These are phyloP conservation scores for Hypotaenidia okinawae DNA, from an alignment of 2,797 vertebrate genomes.

Conservation along the genomic window DNA sequence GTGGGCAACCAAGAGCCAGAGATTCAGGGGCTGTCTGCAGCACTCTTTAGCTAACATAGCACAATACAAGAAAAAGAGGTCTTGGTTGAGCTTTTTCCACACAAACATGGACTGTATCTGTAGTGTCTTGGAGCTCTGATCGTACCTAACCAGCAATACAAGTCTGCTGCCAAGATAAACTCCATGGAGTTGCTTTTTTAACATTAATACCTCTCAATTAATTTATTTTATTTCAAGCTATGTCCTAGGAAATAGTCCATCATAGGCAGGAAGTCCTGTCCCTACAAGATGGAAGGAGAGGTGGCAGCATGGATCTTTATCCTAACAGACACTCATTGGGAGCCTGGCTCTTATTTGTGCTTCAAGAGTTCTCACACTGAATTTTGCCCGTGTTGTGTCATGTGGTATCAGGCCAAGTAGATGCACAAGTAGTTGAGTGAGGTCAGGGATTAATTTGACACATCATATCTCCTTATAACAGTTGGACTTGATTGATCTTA, in stretches of 20 bases:
- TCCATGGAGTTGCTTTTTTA: not conserved
- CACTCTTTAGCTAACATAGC: not conserved
- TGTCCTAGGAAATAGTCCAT: not conserved
- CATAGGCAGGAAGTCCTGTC: not conserved
- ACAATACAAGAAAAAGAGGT: not conserved
- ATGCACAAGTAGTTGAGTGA: not conserved
- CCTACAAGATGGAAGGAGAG: not conserved
- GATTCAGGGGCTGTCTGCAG: not conserved
- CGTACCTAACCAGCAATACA: not conserved
- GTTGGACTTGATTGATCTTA: too few relatives aligned
- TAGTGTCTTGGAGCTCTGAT: not conserved
- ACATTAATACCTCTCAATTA: not conserved
- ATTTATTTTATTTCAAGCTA: not conserved
- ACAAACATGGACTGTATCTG: not conserved
- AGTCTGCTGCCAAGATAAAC: not conserved
- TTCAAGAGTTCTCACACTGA: not conserved
- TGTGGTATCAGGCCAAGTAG: not conserved
- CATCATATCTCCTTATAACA: not conserved
- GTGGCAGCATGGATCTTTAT: not conserved
- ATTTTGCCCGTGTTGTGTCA: not conserved
- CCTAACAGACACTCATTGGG: not conserved
- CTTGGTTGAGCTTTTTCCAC: not conserved
- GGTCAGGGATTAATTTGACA: not conserved
- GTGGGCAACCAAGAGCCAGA: not conserved
- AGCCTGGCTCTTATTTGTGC: not conserved